phyloP scores from a whole-genome alignment of 2,113 vertebrate genomes.

The Actenoides lindsayi region DNA sequence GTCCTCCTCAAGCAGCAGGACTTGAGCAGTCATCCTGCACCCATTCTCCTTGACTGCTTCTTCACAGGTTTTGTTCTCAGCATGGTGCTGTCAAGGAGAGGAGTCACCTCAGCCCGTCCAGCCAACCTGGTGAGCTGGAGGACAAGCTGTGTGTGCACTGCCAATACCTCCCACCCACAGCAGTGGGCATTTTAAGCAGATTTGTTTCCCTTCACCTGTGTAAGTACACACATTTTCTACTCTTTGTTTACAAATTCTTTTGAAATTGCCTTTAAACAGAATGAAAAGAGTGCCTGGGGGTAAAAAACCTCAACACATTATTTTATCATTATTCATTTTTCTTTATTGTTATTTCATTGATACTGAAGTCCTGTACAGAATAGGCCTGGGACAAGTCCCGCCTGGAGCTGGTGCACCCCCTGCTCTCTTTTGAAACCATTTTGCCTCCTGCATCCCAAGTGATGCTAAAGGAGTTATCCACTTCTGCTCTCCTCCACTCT shows the following conservation, averaged over 20 bases:
- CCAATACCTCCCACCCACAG: neutral
- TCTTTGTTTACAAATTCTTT: neutral
- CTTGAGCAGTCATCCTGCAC: neutral
- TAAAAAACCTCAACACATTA: neutral
- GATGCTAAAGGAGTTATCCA: neutral
- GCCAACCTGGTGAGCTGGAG: fast-evolving
- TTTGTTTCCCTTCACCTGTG: neutral
- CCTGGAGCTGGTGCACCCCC: neutral
- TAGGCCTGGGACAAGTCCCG: neutral
- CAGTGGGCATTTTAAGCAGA: neutral
- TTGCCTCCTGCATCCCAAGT: neutral
- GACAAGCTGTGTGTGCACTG: neutral
- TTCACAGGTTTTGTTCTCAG: neutral
- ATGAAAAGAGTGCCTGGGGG: neutral
- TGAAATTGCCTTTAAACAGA: constrained; percentile 5
- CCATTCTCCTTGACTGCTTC: neutral
- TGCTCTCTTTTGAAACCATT: neutral
- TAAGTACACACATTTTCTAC: neutral
- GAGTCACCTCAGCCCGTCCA: neutral
- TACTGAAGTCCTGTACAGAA: neutral
- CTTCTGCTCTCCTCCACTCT: neutral
- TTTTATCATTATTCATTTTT: neutral
- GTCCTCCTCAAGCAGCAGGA: neutral
- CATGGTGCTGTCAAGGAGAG: neutral
- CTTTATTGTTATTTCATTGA: neutral